These are phyloP conservation scores for Toxotes jaculatrix DNA, from an alignment of 2,113 vertebrate species.

Conservation along the genomic window DNA sequence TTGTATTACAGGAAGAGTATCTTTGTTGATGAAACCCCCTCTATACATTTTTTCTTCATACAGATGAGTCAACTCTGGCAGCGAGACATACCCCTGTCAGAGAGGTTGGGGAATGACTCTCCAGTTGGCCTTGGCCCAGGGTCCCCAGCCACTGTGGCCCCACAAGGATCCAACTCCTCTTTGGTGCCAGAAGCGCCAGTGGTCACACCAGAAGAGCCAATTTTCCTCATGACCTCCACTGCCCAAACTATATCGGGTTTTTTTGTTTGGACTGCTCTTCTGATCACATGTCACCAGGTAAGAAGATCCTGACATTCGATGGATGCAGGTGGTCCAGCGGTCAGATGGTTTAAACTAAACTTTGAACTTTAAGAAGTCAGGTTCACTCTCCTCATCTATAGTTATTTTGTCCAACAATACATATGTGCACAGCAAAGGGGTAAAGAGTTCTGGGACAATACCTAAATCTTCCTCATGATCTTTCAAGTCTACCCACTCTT, in stretches of 20 bases:
- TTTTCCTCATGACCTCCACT: constrained; percentile 95
- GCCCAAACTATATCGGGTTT: constrained; percentile 95
- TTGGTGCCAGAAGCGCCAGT: constrained; percentile 85
- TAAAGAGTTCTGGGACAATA: not conserved
- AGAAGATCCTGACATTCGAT: constrained; percentile 16
- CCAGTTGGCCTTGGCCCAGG: constrained; percentile 64
- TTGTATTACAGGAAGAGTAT: not conserved
- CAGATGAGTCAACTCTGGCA: constrained; percentile 81
- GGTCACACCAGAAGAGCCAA: constrained; percentile 87
- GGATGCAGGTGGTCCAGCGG: not conserved
- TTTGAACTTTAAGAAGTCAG: not conserved
- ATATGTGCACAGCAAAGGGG: not conserved
- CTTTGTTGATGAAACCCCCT: not conserved
- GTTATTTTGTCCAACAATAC: not conserved
- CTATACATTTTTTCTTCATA: not conserved
- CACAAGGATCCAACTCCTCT: constrained; percentile 84
- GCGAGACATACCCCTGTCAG: constrained; percentile 69
- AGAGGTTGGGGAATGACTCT: constrained; percentile 74
- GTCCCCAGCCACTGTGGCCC: constrained; percentile 71
- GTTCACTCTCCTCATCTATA: not conserved
- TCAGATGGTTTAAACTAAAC: not conserved
- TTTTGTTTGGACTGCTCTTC: constrained; percentile 96
- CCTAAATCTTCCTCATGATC: not conserved
- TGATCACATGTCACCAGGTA: constrained; percentile 98
- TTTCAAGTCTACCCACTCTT: not conserved